Conservation (phyloP, 2,888 invertebrate species). For the Melanophora roralis region DNA sequence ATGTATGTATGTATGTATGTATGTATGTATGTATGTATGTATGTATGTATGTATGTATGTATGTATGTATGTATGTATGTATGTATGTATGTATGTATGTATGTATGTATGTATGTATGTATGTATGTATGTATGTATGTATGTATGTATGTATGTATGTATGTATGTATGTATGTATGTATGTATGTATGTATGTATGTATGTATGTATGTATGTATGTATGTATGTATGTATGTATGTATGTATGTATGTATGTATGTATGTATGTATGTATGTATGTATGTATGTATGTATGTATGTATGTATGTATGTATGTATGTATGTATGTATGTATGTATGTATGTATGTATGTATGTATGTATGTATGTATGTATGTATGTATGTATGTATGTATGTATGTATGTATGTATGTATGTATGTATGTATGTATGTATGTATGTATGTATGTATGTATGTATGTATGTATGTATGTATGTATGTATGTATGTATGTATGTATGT, state of each 20-base stretch:
- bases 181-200: neutral
- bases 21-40: neutral
- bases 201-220: neutral
- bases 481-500: slow-evolving; percentile 11
- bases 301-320: slow-evolving; percentile 3
- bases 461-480: neutral
- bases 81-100: neutral
- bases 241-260: neutral
- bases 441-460: too few species aligned
- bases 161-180: neutral
- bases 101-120: too few species aligned
- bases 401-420: neutral
- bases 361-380: neutral
- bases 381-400: neutral
- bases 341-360: neutral
- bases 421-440: neutral
- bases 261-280: neutral
- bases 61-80: neutral
- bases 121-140: neutral
- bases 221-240: neutral
- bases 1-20: neutral
- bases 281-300: neutral
- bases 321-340: neutral
- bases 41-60: neutral
- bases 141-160: slow-evolving; percentile 18